phyloP scores from a whole-genome alignment of 1,140 invertebrate species.

The Manduca sexta region DNA sequence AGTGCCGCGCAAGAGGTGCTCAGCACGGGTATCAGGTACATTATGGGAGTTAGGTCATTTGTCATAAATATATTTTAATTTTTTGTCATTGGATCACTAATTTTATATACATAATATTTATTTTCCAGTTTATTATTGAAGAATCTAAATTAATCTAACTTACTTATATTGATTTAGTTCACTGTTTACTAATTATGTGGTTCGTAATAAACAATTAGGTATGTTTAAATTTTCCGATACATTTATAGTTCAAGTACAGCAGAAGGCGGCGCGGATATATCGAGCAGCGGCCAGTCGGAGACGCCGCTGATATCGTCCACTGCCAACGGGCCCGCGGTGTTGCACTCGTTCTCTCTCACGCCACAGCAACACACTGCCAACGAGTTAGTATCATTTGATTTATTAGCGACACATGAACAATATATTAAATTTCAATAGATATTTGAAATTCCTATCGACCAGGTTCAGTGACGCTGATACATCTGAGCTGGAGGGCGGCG shows the following conservation, averaged over 20 bases:
- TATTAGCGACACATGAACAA: not conserved
- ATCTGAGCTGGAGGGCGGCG: slow-evolving; percentile 60
- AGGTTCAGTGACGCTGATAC: slow-evolving; percentile 63
- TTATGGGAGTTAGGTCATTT: too few species aligned
- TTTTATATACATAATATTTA: too few species aligned
- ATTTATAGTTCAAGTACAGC: slow-evolving; percentile 54
- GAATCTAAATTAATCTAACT: too few species aligned
- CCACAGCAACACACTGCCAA: slow-evolving; percentile 48
- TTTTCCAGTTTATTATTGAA: too few species aligned
- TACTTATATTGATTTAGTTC: too few species aligned
- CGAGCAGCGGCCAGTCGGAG: slow-evolving; percentile 58
- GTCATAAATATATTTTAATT: too few species aligned
- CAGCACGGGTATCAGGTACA: slow-evolving; percentile 58
- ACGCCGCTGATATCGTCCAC: slow-evolving; percentile 57
- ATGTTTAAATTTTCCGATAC: too few species aligned
- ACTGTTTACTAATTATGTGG: too few species aligned
- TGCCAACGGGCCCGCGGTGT: slow-evolving; percentile 50
- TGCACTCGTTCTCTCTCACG: slow-evolving; percentile 56
- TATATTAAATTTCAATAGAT: slow-evolving; percentile 23
- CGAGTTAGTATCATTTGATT: slow-evolving; percentile 38
- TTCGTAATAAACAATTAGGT: too few species aligned
- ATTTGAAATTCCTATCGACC: slow-evolving; percentile 15
- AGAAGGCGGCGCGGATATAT: slow-evolving; percentile 59
- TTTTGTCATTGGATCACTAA: too few species aligned
- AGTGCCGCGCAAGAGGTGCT: slow-evolving; percentile 59